Conservation (phyloP, 2,888 invertebrate species). For the Ophion ventricosus region DNA sequence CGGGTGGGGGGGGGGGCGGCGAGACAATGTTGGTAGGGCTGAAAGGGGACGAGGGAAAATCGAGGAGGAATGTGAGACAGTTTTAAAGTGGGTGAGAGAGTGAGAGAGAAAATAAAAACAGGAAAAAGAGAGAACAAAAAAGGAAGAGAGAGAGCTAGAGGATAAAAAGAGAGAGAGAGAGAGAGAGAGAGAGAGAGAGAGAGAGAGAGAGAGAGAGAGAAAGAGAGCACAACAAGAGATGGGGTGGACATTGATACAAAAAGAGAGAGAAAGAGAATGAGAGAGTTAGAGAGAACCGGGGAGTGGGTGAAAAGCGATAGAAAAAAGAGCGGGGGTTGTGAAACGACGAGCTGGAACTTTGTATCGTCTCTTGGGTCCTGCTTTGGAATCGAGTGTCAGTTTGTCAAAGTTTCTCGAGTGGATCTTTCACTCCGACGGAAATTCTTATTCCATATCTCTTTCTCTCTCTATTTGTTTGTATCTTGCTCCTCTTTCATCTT, state of each 20-base stretch:
- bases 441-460: constrained; percentile 53
- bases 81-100: constrained; percentile 20
- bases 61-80: constrained; percentile 27
- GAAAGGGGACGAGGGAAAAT: constrained; percentile 2
- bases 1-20: not conserved
- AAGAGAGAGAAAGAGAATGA: constrained; percentile 9
- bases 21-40: not conserved
- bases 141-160: constrained; percentile 45
- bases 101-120: not conserved
- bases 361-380: constrained; percentile 71
- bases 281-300: not conserved
- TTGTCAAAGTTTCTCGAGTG: constrained; percentile 70
- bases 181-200: constrained; percentile 24
- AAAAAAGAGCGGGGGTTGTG: constrained; percentile 45
- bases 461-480: constrained; percentile 35
- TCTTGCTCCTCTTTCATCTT: constrained; percentile 47
- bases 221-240: no score
- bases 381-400: constrained; percentile 74
- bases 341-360: constrained; percentile 64
- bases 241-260: no score
- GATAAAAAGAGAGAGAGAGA: constrained; percentile 39
- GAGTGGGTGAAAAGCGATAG: constrained; percentile 48
- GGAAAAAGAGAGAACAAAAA: not conserved
- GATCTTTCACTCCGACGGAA: constrained; percentile 49
- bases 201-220: constrained; percentile 35